Evolutionary conservation across 2,888 invertebrate genomes (phyloP).

Genomic region (Machimus atricapillus): DNA sequence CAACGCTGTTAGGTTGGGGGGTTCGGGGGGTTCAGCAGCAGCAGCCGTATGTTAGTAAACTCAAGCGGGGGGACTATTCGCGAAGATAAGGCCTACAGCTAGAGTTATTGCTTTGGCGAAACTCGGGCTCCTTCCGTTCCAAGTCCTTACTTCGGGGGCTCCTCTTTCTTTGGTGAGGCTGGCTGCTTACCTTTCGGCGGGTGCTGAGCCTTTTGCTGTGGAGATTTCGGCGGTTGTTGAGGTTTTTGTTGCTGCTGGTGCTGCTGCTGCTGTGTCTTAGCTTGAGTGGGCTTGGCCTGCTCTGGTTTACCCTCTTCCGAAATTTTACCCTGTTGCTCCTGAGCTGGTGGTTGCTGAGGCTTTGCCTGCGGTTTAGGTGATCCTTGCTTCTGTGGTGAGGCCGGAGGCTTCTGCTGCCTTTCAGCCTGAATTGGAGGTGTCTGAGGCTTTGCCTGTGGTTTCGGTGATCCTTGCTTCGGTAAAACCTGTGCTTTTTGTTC

Average conservation of each 20-base stretch:
- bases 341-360: background rate
- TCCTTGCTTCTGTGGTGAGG: background rate
- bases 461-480: background rate
- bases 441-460: background rate
- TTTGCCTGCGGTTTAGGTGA: background rate
- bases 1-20: background rate
- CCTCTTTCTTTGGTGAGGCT: background rate
- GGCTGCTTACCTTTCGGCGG: conserved; percentile 19
- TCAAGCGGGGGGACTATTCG: background rate
- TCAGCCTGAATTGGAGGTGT: background rate
- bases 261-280: background rate
- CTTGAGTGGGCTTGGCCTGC: background rate
- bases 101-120: background rate
- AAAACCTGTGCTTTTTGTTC: background rate
- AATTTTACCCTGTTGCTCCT: background rate
- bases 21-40: too few species aligned
- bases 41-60: conserved; percentile 2
- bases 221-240: background rate
- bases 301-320: background rate
- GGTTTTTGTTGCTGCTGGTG: background rate
- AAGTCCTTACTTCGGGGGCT: background rate
- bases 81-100: conserved; percentile 4
- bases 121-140: background rate
- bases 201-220: conserved; percentile 7
- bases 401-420: background rate